These are phyloP conservation scores for Centruroides sculpturatus DNA, from an alignment of 1,140 invertebrate species.

Conservation along the genomic window DNA sequence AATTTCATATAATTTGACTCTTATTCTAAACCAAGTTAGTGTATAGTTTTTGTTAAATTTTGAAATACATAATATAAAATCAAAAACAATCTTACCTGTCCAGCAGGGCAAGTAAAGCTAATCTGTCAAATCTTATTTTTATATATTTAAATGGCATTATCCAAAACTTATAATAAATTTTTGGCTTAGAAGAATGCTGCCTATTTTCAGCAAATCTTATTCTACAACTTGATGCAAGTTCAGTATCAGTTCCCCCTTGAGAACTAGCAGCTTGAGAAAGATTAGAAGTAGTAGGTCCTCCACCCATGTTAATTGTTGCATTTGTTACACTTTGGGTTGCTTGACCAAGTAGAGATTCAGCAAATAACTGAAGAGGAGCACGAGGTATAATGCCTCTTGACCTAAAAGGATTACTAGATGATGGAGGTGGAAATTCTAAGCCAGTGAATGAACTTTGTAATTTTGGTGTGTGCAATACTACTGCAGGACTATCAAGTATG, in stretches of 20 bases:
- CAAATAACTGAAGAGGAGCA: constrained; percentile 19
- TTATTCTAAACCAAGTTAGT: too few species aligned
- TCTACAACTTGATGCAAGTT: constrained; percentile 15
- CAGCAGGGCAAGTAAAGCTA: constrained; percentile 78
- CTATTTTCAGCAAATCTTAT: constrained; percentile 6
- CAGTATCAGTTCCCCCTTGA: constrained; percentile 24
- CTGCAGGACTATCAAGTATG: constrained; percentile 40
- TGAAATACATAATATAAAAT: too few species aligned
- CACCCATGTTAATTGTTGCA: constrained; percentile 2
- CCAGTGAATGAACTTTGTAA: constrained; percentile 1
- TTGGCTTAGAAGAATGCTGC: constrained; percentile 38
- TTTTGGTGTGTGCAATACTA: constrained; percentile 19
- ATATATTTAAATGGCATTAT: constrained; percentile 40
- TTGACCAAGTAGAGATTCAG: constrained; percentile 18
- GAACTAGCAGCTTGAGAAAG: constrained; percentile 19
- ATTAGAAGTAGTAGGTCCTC: constrained; percentile 5
- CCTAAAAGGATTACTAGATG: background rate
- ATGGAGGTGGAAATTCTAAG: background rate
- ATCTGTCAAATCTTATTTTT: constrained; percentile 69
- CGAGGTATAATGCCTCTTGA: constrained; percentile 6
- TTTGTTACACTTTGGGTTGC: constrained; percentile 1
- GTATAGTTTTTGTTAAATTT: too few species aligned
- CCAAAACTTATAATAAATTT: constrained; percentile 72
- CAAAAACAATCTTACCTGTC: constrained; percentile 42
- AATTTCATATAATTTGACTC: too few species aligned